Evolutionary conservation across 2,797 vertebrate species (phyloP).

Genomic region (Halcyon leucocephala): DNA sequence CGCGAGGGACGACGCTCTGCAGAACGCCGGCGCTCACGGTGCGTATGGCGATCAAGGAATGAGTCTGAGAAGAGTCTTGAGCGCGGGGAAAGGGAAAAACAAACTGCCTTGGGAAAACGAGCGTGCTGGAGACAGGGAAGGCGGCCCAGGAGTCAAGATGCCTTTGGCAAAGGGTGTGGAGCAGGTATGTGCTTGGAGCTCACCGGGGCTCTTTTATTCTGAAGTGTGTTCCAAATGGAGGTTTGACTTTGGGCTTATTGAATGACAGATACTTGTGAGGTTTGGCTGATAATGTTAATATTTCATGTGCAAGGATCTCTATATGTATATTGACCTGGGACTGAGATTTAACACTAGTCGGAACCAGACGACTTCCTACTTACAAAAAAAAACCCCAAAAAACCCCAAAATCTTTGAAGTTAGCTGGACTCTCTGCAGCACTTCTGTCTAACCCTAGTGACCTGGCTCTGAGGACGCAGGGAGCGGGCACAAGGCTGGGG

Average conservation of each 20-base stretch:
- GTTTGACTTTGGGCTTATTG: background rate
- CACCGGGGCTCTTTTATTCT: rapidly evolving
- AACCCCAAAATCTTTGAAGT: background rate
- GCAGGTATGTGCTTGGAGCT: conserved; percentile 53
- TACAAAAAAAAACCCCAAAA: background rate
- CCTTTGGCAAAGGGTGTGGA: conserved; percentile 65
- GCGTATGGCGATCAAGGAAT: conserved; percentile 61
- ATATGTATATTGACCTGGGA: rapidly evolving
- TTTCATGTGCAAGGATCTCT: rapidly evolving
- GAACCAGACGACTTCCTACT: rapidly evolving
- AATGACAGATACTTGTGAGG: rapidly evolving
- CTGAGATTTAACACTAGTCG: background rate
- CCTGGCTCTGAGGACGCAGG: background rate
- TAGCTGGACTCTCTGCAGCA: rapidly evolving
- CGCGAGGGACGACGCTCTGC: conserved; percentile 64
- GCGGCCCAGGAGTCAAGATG: conserved; percentile 53
- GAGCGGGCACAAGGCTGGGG: background rate
- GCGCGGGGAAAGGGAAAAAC: conserved; percentile 90
- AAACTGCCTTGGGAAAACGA: conserved; percentile 93
- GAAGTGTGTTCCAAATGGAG: rapidly evolving
- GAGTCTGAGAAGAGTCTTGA: conserved; percentile 86
- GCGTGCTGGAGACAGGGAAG: conserved; percentile 67
- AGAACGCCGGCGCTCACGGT: conserved; percentile 75
- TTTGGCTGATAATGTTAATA: rapidly evolving
- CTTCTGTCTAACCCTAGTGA: rapidly evolving